Conservation (phyloP, 2,113 vertebrate species). For the Nannobrachium achirus region DNA sequence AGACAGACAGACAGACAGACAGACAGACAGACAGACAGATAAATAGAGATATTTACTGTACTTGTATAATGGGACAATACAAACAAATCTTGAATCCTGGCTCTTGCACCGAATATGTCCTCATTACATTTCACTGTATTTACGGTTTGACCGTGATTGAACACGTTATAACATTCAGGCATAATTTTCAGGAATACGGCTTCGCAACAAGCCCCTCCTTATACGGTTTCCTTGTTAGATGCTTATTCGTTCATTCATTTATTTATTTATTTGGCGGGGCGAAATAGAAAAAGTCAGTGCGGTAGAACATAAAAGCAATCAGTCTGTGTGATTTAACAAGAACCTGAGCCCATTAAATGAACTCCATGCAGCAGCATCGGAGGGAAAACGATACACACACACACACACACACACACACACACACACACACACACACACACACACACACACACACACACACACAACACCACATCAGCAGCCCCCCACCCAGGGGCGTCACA, state of each 20-base stretch:
- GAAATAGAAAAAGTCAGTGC: conserved; percentile 68
- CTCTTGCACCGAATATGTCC: too few species aligned
- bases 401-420: conserved; percentile 67
- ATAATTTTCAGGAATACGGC: conserved; percentile 10
- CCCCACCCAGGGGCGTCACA: too few species aligned
- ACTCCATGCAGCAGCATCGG: conserved; percentile 67
- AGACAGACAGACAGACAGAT: not conserved
- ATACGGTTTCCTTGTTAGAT: conserved; percentile 54
- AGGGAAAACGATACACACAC: conserved; percentile 60
- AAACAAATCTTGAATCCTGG: too few species aligned
- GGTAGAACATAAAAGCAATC: conserved; percentile 85
- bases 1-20: not conserved
- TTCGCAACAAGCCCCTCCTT: conserved; percentile 6
- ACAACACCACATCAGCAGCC: not conserved
- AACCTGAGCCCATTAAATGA: conserved; percentile 80
- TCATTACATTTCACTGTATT: too few species aligned
- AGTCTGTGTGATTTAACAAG: conserved; percentile 80
- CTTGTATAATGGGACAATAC: too few species aligned
- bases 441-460: too few species aligned
- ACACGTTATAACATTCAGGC: conserved; percentile 29
- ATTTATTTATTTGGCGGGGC: conserved; percentile 68
- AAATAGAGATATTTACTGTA: too few species aligned
- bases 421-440: too few species aligned
- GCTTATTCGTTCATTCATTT: conserved; percentile 75
- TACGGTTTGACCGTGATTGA: too few species aligned